Percentiles rank a stretch among this genome's conserved stretches.
phyloP scores from a whole-genome alignment of 2,113 vertebrate species.

The Cardinalis cardinalis region DNA sequence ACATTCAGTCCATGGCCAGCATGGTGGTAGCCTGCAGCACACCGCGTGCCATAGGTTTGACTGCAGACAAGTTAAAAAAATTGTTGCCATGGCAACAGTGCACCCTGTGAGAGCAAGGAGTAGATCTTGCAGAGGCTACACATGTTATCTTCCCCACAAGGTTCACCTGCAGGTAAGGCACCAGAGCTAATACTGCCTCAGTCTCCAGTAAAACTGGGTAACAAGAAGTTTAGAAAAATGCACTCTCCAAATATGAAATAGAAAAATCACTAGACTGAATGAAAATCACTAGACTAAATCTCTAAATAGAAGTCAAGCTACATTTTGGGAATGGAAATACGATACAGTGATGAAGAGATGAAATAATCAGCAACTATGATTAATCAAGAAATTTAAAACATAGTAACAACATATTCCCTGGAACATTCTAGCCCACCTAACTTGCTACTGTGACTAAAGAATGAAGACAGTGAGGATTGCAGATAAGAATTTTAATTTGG shows the following conservation, averaged over 20 bases:
- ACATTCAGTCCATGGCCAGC: background rate
- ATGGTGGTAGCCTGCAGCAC: constrained; percentile 32
- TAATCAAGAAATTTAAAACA: constrained; percentile 49
- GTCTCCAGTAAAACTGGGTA: background rate
- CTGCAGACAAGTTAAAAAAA: constrained; percentile 55
- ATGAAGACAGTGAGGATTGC: background rate
- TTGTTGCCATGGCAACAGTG: constrained; percentile 68
- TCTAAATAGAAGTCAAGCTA: background rate
- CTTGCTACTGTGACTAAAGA: constrained; percentile 19
- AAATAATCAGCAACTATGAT: background rate
- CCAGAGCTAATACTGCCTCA: background rate
- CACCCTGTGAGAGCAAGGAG: constrained; percentile 62
- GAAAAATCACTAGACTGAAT: background rate
- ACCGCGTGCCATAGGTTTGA: constrained; percentile 65
- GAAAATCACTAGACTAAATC: background rate
- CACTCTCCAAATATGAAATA: background rate
- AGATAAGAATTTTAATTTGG: background rate
- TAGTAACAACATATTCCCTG: background rate
- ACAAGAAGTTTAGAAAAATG: constrained; percentile 48
- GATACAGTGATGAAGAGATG: background rate
- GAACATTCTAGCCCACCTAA: constrained; percentile 35
- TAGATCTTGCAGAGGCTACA: constrained; percentile 50
- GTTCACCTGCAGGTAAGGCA: constrained; percentile 56
- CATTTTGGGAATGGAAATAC: background rate
- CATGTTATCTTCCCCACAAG: constrained; percentile 33